Evolutionary conservation across 2,113 vertebrate genomes (phyloP).

Genomic region (Dasypus novemcinctus): DNA sequence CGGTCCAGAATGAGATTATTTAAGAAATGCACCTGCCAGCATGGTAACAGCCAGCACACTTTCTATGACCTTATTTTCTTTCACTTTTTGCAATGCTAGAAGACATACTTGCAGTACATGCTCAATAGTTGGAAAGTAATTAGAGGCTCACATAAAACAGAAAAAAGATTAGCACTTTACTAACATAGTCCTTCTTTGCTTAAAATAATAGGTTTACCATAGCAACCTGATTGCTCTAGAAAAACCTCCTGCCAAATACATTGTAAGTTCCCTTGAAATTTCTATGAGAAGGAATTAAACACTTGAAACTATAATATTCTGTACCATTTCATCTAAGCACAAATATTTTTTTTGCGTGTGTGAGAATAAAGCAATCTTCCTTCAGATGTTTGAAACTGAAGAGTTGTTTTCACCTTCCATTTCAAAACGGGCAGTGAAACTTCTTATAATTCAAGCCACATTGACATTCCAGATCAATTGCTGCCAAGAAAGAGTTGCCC

Average conservation of each 20-base stretch:
- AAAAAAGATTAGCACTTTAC: constrained; percentile 76
- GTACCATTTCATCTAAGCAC: constrained; percentile 44
- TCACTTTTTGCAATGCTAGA: constrained; percentile 51
- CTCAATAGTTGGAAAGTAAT: constrained; percentile 73
- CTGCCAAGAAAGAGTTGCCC: neutral
- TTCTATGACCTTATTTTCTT: constrained; percentile 46
- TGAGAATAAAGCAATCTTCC: constrained; percentile 30
- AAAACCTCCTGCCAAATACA: constrained; percentile 72
- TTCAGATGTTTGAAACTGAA: constrained; percentile 43
- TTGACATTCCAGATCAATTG: neutral
- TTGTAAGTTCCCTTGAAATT: constrained; percentile 75
- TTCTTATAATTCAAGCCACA: neutral
- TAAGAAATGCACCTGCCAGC: neutral
- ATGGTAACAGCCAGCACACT: constrained; percentile 41
- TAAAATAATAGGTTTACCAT: constrained; percentile 84
- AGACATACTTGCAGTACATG: constrained; percentile 64
- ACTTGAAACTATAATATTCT: constrained; percentile 64
- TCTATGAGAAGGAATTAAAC: constrained; percentile 77
- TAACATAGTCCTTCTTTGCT: constrained; percentile 71
- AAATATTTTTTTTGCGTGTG: constrained; percentile 27
- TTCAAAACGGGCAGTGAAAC: neutral
- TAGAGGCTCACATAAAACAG: constrained; percentile 76
- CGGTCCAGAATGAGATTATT: constrained; percentile 5
- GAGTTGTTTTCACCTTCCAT: neutral
- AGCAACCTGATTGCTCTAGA: constrained; percentile 81